A percentile compares a stretch with the other conserved stretches of the same genome.
These are phyloP conservation scores for Epirrita christyi DNA, from an alignment of 2,888 invertebrate genomes.

Conservation along the genomic window DNA sequence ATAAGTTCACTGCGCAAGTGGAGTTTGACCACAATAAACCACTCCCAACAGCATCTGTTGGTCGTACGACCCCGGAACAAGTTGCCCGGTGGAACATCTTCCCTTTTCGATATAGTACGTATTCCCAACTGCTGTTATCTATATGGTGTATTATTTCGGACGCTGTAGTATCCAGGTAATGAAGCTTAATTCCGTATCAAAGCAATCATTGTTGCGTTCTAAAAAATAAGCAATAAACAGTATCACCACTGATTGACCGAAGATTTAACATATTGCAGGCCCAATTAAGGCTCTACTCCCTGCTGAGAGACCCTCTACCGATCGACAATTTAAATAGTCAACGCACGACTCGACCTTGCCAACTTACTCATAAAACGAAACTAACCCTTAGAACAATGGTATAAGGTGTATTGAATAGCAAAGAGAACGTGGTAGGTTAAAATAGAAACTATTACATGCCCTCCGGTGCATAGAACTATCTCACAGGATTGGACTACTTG, in stretches of 20 bases:
- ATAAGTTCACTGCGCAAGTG: no score
- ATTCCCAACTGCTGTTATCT: no score
- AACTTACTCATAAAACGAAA: slow-evolving; percentile 40
- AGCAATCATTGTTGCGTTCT: slow-evolving; percentile 15
- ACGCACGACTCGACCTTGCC: slow-evolving; percentile 71
- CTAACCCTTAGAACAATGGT: slow-evolving; percentile 33
- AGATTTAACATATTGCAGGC: slow-evolving; percentile 75
- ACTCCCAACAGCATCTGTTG: no score
- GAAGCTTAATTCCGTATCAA: slow-evolving; percentile 4
- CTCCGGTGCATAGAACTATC: slow-evolving; percentile 68
- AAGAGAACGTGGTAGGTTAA: slow-evolving; percentile 49
- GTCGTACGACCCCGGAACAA: no score
- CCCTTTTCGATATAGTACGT: no score
- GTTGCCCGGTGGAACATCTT: no score
- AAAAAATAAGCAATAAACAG: slow-evolving; percentile 37
- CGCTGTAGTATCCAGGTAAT: neutral
- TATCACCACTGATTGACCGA: slow-evolving; percentile 38
- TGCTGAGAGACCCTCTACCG: slow-evolving; percentile 74
- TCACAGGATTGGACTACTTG: slow-evolving; percentile 64
- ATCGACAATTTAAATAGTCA: slow-evolving; percentile 73
- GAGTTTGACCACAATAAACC: no score
- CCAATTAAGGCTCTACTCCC: slow-evolving; percentile 81
- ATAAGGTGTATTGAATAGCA: slow-evolving; percentile 41
- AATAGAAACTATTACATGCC: slow-evolving; percentile 73
- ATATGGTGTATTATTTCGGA: neutral